A percentile compares a stretch with the other conserved stretches of the same genome.
Evolutionary conservation across 2,113 vertebrate genomes (phyloP).

Genomic region (Hydrolagus affinis): DNA sequence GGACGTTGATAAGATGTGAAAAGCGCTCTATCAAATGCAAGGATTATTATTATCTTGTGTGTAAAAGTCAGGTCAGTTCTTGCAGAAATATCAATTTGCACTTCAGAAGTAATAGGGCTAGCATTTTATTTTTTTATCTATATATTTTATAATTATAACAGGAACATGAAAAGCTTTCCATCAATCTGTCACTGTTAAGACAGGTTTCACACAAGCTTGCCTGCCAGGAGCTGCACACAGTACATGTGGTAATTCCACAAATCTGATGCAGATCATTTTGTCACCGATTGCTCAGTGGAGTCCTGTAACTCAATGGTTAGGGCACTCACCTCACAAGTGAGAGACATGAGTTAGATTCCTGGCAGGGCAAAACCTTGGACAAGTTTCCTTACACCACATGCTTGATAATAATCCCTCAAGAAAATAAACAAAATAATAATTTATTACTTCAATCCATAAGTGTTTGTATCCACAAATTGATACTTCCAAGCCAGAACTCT

Average conservation of each 20-base stretch:
- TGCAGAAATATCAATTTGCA: not conserved
- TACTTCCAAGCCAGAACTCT: too few relatives aligned
- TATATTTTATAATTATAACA: slow-evolving; percentile 3
- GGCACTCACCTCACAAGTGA: not conserved
- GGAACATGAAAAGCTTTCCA: not conserved
- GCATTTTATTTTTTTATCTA: not conserved
- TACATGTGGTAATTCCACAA: not conserved
- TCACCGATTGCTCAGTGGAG: not conserved
- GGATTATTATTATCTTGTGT: too few relatives aligned
- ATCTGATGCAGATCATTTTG: not conserved
- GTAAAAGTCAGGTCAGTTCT: not conserved
- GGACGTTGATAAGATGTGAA: too few relatives aligned
- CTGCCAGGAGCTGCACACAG: not conserved
- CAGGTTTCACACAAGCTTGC: not conserved
- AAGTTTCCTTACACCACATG: too few relatives aligned
- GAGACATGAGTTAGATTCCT: too few relatives aligned
- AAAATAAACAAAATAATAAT: too few relatives aligned
- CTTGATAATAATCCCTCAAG: too few relatives aligned
- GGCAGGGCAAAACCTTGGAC: too few relatives aligned
- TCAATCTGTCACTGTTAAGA: not conserved
- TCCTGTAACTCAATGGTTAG: too few relatives aligned
- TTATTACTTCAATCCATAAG: too few relatives aligned
- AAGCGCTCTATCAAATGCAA: too few relatives aligned
- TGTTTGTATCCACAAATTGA: too few relatives aligned
- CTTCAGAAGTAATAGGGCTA: not conserved